phyloP scores from a whole-genome alignment of 2,888 invertebrate genomes.

The Orthonychiurus folsomi region DNA sequence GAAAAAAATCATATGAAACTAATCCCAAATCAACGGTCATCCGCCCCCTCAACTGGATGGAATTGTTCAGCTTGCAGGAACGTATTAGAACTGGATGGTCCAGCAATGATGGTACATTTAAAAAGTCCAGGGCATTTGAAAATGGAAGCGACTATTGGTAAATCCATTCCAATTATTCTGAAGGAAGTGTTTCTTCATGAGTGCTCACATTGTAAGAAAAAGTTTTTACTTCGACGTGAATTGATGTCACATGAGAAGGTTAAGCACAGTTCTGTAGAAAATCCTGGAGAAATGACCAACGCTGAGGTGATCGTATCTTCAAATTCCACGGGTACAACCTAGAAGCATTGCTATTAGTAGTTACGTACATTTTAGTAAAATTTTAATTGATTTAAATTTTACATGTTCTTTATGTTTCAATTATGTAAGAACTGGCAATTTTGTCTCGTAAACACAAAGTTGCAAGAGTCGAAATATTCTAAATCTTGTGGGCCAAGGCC shows the following conservation, averaged over 20 bases:
- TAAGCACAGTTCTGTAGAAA: too few species aligned
- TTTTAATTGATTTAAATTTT: too few species aligned
- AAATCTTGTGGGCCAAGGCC: too few species aligned
- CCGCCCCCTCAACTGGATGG: background rate
- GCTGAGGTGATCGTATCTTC: too few species aligned
- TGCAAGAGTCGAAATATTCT: too few species aligned
- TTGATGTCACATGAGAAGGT: background rate
- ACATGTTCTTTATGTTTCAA: too few species aligned
- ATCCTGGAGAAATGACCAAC: too few species aligned
- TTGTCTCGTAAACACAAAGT: too few species aligned
- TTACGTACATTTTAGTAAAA: too few species aligned
- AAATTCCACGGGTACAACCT: too few species aligned
- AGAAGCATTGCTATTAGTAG: too few species aligned
- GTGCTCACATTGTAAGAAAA: conserved; percentile 3
- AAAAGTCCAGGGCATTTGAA: conserved; percentile 8
- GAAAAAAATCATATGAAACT: background rate
- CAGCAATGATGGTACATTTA: conserved; percentile 11
- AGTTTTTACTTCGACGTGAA: background rate
- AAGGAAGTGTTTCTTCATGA: conserved; percentile 6
- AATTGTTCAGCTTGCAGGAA: conserved; percentile 13
- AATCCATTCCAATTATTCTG: conserved; percentile 18
- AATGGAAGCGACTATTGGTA: conserved; percentile 14
- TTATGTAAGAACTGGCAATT: too few species aligned
- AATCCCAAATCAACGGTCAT: background rate
- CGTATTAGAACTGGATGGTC: conserved; percentile 1